Evolutionary conservation across 1,140 invertebrate genomes (phyloP).

Genomic region (Cotesia vestalis): DNA sequence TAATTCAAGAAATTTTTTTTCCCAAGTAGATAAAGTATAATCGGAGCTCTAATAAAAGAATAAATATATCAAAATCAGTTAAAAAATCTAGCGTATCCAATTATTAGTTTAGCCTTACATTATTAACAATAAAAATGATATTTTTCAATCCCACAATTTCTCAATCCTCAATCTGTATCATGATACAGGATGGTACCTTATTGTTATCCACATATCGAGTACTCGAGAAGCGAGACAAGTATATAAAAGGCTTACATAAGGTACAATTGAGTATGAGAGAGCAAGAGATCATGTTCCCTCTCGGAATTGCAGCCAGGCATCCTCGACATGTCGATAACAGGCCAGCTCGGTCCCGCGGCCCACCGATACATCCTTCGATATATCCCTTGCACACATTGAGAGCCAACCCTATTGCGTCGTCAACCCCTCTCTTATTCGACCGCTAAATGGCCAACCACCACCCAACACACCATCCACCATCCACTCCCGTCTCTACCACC

Average conservation of each 20-base stretch:
- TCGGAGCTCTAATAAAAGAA: too few relatives aligned
- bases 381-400: conserved; percentile 39
- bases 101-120: too few relatives aligned
- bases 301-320: conserved; percentile 49
- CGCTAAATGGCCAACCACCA: conserved; percentile 60
- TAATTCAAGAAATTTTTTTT: too few relatives aligned
- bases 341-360: conserved; percentile 47
- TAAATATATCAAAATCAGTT: too few relatives aligned
- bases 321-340: conserved; percentile 66
- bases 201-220: neutral
- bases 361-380: conserved; percentile 63
- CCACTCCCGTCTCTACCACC: conserved; percentile 45
- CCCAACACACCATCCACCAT: conserved; percentile 39
- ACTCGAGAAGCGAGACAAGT: neutral
- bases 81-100: too few relatives aligned
- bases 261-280: conserved; percentile 25
- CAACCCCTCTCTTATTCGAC: conserved; percentile 48
- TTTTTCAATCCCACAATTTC: too few relatives aligned
- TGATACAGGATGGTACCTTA: too few relatives aligned
- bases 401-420: conserved; percentile 35
- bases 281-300: conserved; percentile 29
- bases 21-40: too few relatives aligned
- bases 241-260: conserved; percentile 7
- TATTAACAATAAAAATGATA: too few relatives aligned
- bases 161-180: too few relatives aligned